phyloP scores from a whole-genome alignment of 2,113 vertebrate species.

The Eulemur macaco region DNA sequence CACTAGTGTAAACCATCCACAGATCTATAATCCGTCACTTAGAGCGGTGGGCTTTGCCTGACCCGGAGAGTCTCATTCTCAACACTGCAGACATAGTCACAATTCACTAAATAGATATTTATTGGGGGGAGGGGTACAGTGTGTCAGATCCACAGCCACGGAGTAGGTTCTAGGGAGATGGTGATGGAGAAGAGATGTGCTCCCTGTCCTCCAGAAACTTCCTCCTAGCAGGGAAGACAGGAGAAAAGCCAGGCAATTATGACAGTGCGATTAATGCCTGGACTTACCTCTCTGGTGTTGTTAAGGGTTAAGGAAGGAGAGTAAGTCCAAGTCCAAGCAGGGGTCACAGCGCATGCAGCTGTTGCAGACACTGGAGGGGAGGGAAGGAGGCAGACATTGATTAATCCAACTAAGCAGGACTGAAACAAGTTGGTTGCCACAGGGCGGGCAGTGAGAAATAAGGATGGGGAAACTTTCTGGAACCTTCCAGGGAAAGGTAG shows the following conservation, averaged over 20 bases:
- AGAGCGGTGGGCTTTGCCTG: background rate
- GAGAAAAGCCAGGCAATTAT: background rate
- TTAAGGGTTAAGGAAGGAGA: background rate
- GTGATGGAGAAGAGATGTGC: accelerated
- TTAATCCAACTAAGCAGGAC: accelerated
- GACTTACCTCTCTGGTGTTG: background rate
- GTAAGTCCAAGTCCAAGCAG: background rate
- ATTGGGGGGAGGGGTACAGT: accelerated
- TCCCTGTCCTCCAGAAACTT: background rate
- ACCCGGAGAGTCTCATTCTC: background rate
- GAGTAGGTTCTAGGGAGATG: background rate
- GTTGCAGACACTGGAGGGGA: too few relatives aligned
- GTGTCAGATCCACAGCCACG: too few relatives aligned
- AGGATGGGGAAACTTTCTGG: background rate
- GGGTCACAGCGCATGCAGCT: too few relatives aligned
- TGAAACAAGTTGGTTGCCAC: background rate
- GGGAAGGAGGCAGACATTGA: background rate
- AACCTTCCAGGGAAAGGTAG: background rate
- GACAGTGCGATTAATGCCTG: background rate
- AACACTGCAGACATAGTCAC: accelerated
- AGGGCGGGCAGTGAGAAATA: background rate
- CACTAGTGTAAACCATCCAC: too few relatives aligned
- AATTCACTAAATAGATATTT: background rate
- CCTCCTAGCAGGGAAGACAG: background rate
- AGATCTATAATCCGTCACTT: background rate